Base-by-base conservation (phyloP, 2,888 invertebrate genomes). In the Octonoba sinensis region DNA sequence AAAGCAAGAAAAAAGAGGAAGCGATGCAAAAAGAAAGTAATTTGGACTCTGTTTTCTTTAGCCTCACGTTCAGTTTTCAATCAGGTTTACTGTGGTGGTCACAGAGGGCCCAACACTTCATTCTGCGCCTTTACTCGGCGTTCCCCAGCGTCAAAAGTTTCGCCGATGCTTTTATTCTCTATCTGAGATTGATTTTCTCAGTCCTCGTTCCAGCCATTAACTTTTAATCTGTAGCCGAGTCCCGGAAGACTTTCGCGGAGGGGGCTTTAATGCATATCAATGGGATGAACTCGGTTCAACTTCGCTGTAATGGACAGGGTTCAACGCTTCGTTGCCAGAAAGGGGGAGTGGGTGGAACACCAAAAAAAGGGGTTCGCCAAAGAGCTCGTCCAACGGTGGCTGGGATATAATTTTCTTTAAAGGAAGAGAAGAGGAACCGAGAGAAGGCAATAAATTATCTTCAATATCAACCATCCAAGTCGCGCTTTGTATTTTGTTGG, bases 221-320 rank as follows among this genome's bases (percentile, higher is more conserved):
- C 73, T 83, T 83, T 83, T 83, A 83, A 83, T 83, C 77, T 83
- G 83, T 83, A 83, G 77, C 69, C 47, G 54, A 64, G 69, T 83
- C 83, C 83, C 83, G 27, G 51, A 59, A 73, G 83, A 78, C 69
- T 67, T 57, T 54, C 83, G 20, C 24, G 83, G 62, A 77, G 77
- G 74, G 77, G 77, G 77, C 77, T 83, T 83, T 83, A 83, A 83
- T 83, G 83, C 83, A 83, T 83, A 83, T 78, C 77, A 83, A 83
- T 83, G 59, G 77, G 82, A 82, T 76, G 82, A 82, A 82, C 82
- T 74, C 72, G 82, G 71, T 66, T 74, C 76, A 71, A 76, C 82
- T 76, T 76, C 46, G 71, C 66, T 67, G 82, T 82, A 82, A 82
- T 76, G 76, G 82, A 76, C 82, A 82, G 75, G 82, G 76, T 82